Conservation (phyloP, 2,113 vertebrate genomes). For the Tychaedon coryphoeus region DNA sequence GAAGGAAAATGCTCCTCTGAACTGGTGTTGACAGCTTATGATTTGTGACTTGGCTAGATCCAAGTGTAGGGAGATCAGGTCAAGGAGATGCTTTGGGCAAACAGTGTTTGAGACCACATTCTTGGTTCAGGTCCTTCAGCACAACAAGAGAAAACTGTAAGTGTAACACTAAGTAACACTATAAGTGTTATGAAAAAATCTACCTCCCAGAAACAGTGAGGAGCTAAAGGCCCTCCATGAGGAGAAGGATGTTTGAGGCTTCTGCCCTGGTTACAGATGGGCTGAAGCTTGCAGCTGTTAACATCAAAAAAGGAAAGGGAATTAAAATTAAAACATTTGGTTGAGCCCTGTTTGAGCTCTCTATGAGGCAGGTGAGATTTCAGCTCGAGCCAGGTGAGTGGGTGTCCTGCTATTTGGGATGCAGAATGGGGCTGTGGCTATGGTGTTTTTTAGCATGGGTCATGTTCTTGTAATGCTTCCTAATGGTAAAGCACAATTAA, state of each 20-base stretch:
- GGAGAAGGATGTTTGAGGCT: neutral
- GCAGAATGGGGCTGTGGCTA: neutral
- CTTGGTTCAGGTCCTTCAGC: neutral
- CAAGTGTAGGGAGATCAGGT: neutral
- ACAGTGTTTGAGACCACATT: neutral
- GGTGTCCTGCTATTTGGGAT: neutral
- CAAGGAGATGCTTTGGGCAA: neutral
- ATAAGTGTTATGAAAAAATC: neutral
- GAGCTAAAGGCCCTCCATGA: neutral
- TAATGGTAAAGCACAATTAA: constrained; percentile 36
- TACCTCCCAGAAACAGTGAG: neutral
- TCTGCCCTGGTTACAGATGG: neutral
- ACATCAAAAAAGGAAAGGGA: neutral
- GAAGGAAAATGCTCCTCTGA: neutral
- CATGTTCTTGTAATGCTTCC: neutral
- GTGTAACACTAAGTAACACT: too few species aligned
- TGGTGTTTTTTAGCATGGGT: neutral
- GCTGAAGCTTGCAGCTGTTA: neutral
- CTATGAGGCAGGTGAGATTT: neutral
- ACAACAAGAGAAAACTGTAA: neutral
- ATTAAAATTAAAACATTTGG: neutral
- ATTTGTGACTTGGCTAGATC: neutral
- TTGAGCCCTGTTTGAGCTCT: neutral
- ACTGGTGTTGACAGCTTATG: neutral
- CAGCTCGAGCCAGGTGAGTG: neutral